Evolutionary conservation across 2,888 invertebrate genomes (phyloP).

Genomic region (Synanthedon vespiformis): DNA sequence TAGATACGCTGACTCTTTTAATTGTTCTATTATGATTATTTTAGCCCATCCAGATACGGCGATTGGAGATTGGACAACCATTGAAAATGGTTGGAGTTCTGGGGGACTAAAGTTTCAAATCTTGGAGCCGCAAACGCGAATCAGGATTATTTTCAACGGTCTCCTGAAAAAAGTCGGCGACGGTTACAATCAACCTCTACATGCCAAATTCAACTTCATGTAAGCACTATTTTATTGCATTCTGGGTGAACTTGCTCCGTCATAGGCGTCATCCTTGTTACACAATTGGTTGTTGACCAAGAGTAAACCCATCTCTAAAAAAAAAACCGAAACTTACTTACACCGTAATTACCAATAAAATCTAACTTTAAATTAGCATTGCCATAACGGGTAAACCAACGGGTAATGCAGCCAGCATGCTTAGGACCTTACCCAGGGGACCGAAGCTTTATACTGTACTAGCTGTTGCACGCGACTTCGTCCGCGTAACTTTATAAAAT

Average conservation of each 20-base stretch:
- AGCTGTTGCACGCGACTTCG: no score
- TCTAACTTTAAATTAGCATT: background rate
- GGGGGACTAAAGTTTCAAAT: constrained; percentile 73
- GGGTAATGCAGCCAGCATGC: no score
- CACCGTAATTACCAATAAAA: background rate
- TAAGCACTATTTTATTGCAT: constrained; percentile 36
- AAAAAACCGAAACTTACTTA: no score
- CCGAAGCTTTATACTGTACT: no score
- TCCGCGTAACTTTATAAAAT: no score
- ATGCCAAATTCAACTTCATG: constrained; percentile 71
- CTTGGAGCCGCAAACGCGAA: constrained; percentile 70
- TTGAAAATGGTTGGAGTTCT: constrained; percentile 61
- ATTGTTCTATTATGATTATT: constrained; percentile 3
- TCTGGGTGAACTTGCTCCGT: no score
- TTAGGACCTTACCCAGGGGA: no score
- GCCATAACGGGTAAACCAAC: no score
- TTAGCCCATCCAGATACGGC: constrained; percentile 68
- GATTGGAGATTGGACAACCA: constrained; percentile 36
- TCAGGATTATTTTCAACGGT: constrained; percentile 79
- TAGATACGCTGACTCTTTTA: no score
- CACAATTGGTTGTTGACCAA: no score
- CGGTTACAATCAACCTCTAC: constrained; percentile 21
- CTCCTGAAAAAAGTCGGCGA: constrained; percentile 63
- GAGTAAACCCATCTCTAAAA: no score
- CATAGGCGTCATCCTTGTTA: no score